Percentiles rank a stretch among this genome's conserved stretches.
Conservation (phyloP, 2,113 vertebrate genomes). For the Perccottus glenii region DNA sequence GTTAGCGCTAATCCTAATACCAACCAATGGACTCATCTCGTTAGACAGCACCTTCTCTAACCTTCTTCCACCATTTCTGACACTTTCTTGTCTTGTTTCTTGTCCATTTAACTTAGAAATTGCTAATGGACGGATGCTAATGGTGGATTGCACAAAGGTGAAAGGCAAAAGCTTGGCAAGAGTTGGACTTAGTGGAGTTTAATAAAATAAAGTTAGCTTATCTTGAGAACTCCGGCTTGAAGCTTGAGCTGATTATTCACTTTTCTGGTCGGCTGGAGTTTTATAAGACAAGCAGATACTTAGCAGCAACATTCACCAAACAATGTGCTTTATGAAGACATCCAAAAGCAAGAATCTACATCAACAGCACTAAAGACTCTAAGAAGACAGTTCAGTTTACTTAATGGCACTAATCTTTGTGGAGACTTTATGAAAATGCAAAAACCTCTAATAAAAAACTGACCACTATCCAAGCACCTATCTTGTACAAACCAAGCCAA, state of each 20-base stretch:
- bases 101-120: too few species aligned
- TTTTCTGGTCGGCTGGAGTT: neutral
- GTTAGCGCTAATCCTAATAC: slow-evolving; percentile 11
- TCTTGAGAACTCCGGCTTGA: neutral
- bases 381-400: too few species aligned
- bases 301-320: too few species aligned
- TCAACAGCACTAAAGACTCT: too few species aligned
- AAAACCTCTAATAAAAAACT: too few species aligned
- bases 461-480: too few species aligned
- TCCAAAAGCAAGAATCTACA: too few species aligned
- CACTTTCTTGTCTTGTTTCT: neutral
- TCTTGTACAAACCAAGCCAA: too few species aligned
- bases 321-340: too few species aligned
- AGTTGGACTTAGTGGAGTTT: neutral
- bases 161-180: neutral
- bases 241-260: slow-evolving; percentile 1
- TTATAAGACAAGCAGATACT: neutral
- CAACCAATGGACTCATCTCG: neutral
- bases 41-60: neutral
- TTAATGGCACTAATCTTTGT: too few species aligned
- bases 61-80: neutral
- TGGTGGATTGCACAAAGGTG: neutral
- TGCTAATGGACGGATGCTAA: neutral
- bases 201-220: slow-evolving; percentile 11
- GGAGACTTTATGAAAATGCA: too few species aligned